Base-by-base conservation (phyloP, 2,113 vertebrate species). In the Microcebus griseorufus region DNA sequence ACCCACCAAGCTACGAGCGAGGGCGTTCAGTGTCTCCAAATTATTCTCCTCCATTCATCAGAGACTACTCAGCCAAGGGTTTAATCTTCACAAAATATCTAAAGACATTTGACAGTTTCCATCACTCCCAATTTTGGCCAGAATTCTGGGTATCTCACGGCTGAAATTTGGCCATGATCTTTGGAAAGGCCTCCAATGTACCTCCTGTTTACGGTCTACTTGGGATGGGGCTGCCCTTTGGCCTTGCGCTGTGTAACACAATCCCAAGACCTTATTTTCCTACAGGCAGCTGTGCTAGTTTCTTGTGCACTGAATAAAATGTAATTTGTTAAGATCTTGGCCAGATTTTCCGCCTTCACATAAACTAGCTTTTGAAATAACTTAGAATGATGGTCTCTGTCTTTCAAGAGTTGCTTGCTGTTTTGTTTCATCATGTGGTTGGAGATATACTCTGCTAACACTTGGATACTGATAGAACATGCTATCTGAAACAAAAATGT, bases 1-100 rank as follows among this genome's bases (percentile, higher is more conserved):
- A 55, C 53, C 53, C 69, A 48, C 62, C 62, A 12, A n/a, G n/a
- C n/a, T n/a, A n/a, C n/a, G n/a, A 60, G 80, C 83, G 78, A 37
- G 75, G 55, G 37, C n/a, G 60, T 92, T 84, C 76, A 42, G 75
- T 73, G 86, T 70, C 80, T 97, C 85, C 45, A 58, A 95, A 86
- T 95, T 95, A 93, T 73, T 80, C 39, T 42, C 69, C 39, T 95
- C 78, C 79, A 90, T 96, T 96, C 95, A 67, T 37, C 82, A 60
- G 93, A 95, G 58, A 81, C 14, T 7, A 29, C 37, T n/a, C 12
- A 90, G 94, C 76, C 92, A 81, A 90, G 25, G 90, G 78, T 85
- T 95, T 94, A 37, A 91, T 95, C 95, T 96, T 76, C 27, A 95
- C 73, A 75, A n/a, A 96, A 97, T 85, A 94, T 42, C 92, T 87